These are phyloP conservation scores for Danio aesculapii DNA, from an alignment of 2,797 vertebrate species.

Conservation along the genomic window DNA sequence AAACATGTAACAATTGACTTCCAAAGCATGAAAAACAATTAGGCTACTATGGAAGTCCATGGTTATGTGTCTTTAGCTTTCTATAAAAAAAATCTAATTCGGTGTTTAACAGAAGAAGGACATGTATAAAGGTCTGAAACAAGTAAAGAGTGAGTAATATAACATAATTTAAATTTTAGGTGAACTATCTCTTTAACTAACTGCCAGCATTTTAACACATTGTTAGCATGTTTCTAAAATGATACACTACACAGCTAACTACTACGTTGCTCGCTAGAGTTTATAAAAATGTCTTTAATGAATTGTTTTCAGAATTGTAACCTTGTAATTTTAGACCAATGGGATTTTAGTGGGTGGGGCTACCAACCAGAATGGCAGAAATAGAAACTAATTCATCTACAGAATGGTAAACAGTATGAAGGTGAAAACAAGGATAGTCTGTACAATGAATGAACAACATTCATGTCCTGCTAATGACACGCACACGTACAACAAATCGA, in stretches of 20 bases:
- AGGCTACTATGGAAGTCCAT: too few relatives aligned
- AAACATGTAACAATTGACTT: too few relatives aligned
- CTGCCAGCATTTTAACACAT: too few relatives aligned
- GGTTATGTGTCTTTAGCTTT: background rate
- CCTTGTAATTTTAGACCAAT: background rate
- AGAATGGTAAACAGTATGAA: background rate
- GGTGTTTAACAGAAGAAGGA: too few relatives aligned
- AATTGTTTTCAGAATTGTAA: too few relatives aligned
- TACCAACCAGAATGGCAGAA: background rate
- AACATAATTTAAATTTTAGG: background rate
- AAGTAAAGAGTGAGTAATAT: background rate
- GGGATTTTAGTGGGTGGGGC: background rate
- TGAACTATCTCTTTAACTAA: background rate
- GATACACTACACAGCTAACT: too few relatives aligned
- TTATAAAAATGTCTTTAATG: too few relatives aligned
- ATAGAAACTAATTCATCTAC: background rate
- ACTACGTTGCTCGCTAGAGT: too few relatives aligned
- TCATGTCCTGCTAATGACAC: slow-evolving; percentile 1
- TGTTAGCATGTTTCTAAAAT: too few relatives aligned
- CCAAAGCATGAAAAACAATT: too few relatives aligned
- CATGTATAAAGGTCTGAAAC: too few relatives aligned
- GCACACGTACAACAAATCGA: slow-evolving; percentile 23
- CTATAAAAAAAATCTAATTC: too few relatives aligned
- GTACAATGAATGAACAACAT: background rate
- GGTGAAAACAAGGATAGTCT: background rate